Base-by-base conservation (phyloP, 2,888 invertebrate species). In the Aleiodes leptofemur region DNA sequence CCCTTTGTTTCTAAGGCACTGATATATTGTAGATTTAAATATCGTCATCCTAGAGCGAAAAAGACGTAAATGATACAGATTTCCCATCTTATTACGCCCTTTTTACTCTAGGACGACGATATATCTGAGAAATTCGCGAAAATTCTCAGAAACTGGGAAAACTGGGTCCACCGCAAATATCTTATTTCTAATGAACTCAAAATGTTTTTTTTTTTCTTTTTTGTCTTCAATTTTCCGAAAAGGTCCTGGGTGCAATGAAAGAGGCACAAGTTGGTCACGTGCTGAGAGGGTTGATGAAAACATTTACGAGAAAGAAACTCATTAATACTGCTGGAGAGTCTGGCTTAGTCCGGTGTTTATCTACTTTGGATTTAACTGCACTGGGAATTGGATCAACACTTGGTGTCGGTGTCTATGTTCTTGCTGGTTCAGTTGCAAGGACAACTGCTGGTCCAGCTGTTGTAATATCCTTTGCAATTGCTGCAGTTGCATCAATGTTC, bases 351-450 rank as follows among this genome's bases (percentile, higher is more conserved):
- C 91, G 96, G 81, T 96, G 96, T 69, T 91, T 97, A 3, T 94
- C 94, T 0, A 95, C 95, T 0, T 90, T 97, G 11, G 97, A 97
- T 90, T 91, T 97, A 66, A 97, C 96, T 0, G 94, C 95, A 0
- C 89, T 97, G 53, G 97, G 94, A 0, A 93, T 96, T 31, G 96
- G 96, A 53, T 94, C 95, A 78, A 96, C 96, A 0, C 92, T 98
- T 13, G 97, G 97, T 0, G 96, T 97, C 3, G 97, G 97, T 0
- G 95, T 97, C 55, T 98, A 98, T 86, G 97, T 97, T 29, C 88
- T 98, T 71, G 96, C 96, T 31, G 97, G 96, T 0, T 93, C 95
- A 78, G 96, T 96, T 1, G 95, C 96, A 5, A 95, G 94, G 89
- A 92, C 92, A 77, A 92, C 93, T 70, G 95, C 97, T 0, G 97